Evolutionary conservation across 1,140 invertebrate species (phyloP), one percentile per base, ranked within the genome.

Genomic region (Branchinecta lindahli): DNA sequence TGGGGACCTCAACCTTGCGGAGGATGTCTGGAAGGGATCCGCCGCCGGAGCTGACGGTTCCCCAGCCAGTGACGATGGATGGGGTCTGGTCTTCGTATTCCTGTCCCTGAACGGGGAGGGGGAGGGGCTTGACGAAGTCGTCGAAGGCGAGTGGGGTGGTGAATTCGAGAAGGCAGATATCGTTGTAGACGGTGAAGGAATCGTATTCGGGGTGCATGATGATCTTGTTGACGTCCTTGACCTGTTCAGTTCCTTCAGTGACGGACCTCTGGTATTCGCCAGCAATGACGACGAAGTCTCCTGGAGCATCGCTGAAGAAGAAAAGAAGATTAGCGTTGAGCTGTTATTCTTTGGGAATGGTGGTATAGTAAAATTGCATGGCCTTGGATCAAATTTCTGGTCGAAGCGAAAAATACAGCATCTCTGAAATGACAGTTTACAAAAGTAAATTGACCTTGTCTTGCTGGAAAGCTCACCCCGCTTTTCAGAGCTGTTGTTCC

Each of bases 1-100:
- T 77, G 47, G 80, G 79, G 65, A 83, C 79, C 15, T 78, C 72
- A 15, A 78, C 79, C 71, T 80, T 75, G 72, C 79, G 78, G 44
- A 85, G 79, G 6, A 77, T 73, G 20, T 77, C 74, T n/a, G 82
- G 79, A 66, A 71, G 65, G 9, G 78, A 72, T 5, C 73, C 71
- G n/a, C 82, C 82, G 45, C 72, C 73, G 52, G 68, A 70, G 73
- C 65, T 67, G 66, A 73, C 71, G 45, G 75, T 75, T 66, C 78
- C 80, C 77, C 78, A 80, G 44, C 79, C 80, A 18, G 76, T 77
- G 8, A 79, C 75, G 66, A 73, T 74, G 8, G 76, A 61, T 61
- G 52, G 52, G 18, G 52, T 61, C 18, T 61, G 52, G 52, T 61
- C 71, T 15, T 66, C 45, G 33, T 52, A 45, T 18, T 66, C 47